Evolutionary conservation across 2,888 invertebrate genomes (phyloP).

Genomic region (Seira sanloemensis): DNA sequence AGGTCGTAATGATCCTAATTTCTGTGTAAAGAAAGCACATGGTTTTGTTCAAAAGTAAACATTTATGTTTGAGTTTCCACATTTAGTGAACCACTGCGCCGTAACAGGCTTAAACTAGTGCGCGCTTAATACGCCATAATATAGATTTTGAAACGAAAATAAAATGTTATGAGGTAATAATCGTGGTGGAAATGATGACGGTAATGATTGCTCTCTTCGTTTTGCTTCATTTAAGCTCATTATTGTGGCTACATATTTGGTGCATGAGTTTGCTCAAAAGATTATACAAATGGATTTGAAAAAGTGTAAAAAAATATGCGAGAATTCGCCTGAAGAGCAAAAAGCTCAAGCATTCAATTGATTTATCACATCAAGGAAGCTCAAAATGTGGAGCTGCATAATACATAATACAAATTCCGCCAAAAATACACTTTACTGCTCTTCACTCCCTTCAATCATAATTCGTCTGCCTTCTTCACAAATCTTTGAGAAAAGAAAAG

Average conservation of each 20-base stretch:
- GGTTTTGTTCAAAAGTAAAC: too few relatives aligned
- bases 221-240: not conserved
- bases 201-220: not conserved
- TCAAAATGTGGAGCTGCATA: not conserved
- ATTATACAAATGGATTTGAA: conserved; percentile 24
- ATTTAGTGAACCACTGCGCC: not conserved
- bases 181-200: conserved; percentile 15
- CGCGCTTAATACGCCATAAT: too few relatives aligned
- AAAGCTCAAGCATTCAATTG: conserved; percentile 38
- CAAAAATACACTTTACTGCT: not conserved
- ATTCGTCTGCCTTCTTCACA: not conserved
- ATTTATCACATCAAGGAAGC: conserved; percentile 53
- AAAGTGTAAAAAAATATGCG: conserved; percentile 48
- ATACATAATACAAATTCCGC: not conserved
- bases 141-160: not conserved
- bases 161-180: not conserved
- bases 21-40: not conserved
- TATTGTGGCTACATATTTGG: not conserved
- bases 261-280: not conserved
- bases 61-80: too few relatives aligned
- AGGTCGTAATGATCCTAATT: not conserved
- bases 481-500: not conserved
- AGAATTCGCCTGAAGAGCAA: conserved; percentile 35
- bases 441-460: not conserved
- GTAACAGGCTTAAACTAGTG: too few relatives aligned